A percentile compares a stretch with the other conserved stretches of the same genome.
phyloP scores from a whole-genome alignment of 1,140 invertebrate genomes.

The Bombus soroeensis region DNA sequence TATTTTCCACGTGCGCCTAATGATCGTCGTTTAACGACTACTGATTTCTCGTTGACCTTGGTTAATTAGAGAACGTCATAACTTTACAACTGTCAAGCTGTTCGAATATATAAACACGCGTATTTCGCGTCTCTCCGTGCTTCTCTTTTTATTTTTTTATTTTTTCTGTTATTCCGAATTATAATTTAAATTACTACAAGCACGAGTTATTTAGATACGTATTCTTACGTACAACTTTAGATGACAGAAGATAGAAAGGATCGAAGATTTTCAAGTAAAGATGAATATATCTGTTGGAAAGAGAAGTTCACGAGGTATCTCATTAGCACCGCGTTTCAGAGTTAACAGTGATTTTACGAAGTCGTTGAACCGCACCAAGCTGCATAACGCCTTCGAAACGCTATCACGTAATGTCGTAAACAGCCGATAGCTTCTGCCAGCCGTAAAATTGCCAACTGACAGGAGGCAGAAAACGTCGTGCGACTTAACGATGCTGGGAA shows the following conservation, averaged over 20 bases:
- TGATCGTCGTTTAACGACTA: constrained; percentile 58
- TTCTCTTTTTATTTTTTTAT: too few relatives aligned
- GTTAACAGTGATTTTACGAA: constrained; percentile 27
- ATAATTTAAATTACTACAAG: too few relatives aligned
- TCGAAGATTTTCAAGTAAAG: background rate
- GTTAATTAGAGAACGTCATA: constrained; percentile 54
- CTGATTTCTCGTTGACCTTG: constrained; percentile 61
- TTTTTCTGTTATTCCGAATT: too few relatives aligned
- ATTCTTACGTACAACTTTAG: background rate
- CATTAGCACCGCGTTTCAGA: constrained; percentile 30
- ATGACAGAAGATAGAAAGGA: background rate
- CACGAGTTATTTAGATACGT: background rate
- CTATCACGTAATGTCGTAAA: constrained; percentile 61
- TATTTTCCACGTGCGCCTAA: constrained; percentile 59
- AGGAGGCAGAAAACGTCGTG: constrained; percentile 35
- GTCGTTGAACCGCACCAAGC: constrained; percentile 50
- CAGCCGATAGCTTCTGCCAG: constrained; percentile 25
- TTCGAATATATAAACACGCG: background rate
- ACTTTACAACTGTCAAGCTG: constrained; percentile 1
- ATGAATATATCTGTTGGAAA: too few relatives aligned
- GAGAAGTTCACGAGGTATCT: constrained; percentile 3
- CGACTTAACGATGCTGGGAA: constrained; percentile 13
- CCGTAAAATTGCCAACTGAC: constrained; percentile 59
- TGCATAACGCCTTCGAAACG: constrained; percentile 43
- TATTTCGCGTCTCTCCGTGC: too few relatives aligned